Evolutionary conservation across 2,797 vertebrate species (phyloP), one percentile per base, ranked within the genome.

Genomic region (Tokudaia tokunoshimensis): DNA sequence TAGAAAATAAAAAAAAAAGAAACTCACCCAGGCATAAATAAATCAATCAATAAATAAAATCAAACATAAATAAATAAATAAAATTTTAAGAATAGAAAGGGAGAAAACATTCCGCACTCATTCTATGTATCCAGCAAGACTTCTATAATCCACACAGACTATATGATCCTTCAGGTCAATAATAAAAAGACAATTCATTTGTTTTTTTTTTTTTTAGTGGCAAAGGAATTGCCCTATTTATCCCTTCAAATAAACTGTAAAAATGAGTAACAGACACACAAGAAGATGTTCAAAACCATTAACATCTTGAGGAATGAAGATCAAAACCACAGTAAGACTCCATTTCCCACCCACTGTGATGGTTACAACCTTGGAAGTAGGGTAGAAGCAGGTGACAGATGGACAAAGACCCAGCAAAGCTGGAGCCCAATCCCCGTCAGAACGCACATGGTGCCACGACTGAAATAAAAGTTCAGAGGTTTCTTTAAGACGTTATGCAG

Each of bases 111-210:
- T 13, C 34, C 20, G 12, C 2, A 4, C 17, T 50, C 83, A 50
- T 85, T 34, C 82, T 47, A 34, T 50, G 10, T 70, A 44, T 19
- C 57, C 3, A 57, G 6, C 44, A 84, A 88, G 29, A 52, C 22
- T 52, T n/a, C 41, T 44, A 92, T 52, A 52, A 52, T 52, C 29
- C 37, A 82, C 26, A n/a, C 50, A 83, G 37, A 96, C 65, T 57
- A 80, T 17, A 79, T 41, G 72, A 94, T 74, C 75, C 87, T 76
- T 94, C 44, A 93, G 76, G 19, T 59, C 19, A 84, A 84, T 24
- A 89, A 74, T 41, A 82, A 70, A 89, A 96, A 85, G 11, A 78
- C 13, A 89, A 52, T 50, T 47, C 13, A 7, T 9, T 57, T 65
- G 2, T 2, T 41, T 41, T 41, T 41, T 41, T 41, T 41, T n/a